Evolutionary conservation across 2,113 vertebrate species (phyloP).

Genomic region (Mus spicilegus): DNA sequence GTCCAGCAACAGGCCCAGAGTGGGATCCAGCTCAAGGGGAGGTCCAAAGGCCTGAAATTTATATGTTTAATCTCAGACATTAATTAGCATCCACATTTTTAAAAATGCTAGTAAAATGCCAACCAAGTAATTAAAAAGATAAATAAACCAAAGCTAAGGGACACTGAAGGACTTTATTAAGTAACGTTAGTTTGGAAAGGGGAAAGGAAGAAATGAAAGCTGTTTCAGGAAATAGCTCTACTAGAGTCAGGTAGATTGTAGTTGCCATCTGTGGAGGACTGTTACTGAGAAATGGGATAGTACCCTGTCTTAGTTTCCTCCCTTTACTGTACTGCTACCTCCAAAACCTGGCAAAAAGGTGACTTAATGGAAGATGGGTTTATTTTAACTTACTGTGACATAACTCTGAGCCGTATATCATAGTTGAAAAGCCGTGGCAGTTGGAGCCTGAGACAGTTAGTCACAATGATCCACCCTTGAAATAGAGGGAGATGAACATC

Average conservation of each 20-base stretch:
- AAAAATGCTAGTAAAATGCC: conserved; percentile 4
- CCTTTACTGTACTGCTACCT: background rate
- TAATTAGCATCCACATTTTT: conserved; percentile 50
- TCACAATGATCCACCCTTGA: no score
- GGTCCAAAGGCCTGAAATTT: conserved; percentile 24
- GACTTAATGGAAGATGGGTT: background rate
- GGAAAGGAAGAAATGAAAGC: background rate
- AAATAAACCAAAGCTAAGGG: conserved; percentile 62
- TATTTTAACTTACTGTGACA: background rate
- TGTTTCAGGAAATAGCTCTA: background rate
- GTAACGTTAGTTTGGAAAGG: background rate
- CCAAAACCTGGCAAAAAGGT: background rate
- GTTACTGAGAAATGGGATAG: background rate
- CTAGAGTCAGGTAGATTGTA: no score
- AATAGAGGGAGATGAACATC: background rate
- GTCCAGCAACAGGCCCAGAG: no score
- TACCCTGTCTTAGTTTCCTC: background rate
- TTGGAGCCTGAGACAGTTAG: background rate
- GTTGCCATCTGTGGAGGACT: background rate
- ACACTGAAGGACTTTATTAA: conserved; percentile 42
- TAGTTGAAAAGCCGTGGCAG: background rate
- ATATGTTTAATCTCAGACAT: conserved; percentile 68
- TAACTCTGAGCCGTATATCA: background rate
- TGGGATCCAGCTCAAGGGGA: no score
- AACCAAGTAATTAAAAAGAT: conserved; percentile 64